Evolutionary conservation across 2,797 vertebrate species (phyloP), one percentile per base, ranked within the genome.

Genomic region (Paratrypauchen microcephalus): DNA sequence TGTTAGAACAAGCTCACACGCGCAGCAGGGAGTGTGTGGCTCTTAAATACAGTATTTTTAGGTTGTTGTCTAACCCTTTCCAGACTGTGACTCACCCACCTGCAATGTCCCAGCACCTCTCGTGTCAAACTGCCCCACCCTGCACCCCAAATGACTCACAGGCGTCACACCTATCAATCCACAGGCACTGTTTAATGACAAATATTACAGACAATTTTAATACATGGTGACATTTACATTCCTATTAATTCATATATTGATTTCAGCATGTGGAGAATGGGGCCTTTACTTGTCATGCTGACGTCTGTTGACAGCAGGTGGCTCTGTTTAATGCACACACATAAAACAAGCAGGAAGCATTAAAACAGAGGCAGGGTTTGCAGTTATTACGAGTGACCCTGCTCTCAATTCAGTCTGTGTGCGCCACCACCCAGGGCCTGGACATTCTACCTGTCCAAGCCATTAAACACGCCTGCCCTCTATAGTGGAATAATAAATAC

Each of bases 301-400:
- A 80, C 60, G 60, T 76, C 72, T 71, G 78, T 79, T 80, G 80
- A 84, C 79, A 72, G 64, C 90, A 89, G 87, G 82, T 89, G 90
- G 85, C 78, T 89, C 72, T 71, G 71, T 84, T 89, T 89, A 90
- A 87, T 87, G 77, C 61, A 80, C 81, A 88, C 89, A 79, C 83
- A 89, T 89, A 90, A 91, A 91, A 87, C 85, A 87, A 88, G 86
- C 90, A 89, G 91, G 90, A 89, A 89, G 78, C 77, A 84, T 88
- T 88, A 83, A 86, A 89, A 84, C 80, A 83, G 83, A 84, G 83
- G 62, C 78, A 77, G 71, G 65, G 60, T 81, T 76, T 23, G 56
- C 71, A 7, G 69, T 58, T 81, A 79, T 76, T 75, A 78, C 58
- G 70, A 87, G 75, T 69, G 74, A 86, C 75, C 73, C 50, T 24